phyloP scores from a whole-genome alignment of 2,797 vertebrate genomes.

The Salmo trutta region DNA sequence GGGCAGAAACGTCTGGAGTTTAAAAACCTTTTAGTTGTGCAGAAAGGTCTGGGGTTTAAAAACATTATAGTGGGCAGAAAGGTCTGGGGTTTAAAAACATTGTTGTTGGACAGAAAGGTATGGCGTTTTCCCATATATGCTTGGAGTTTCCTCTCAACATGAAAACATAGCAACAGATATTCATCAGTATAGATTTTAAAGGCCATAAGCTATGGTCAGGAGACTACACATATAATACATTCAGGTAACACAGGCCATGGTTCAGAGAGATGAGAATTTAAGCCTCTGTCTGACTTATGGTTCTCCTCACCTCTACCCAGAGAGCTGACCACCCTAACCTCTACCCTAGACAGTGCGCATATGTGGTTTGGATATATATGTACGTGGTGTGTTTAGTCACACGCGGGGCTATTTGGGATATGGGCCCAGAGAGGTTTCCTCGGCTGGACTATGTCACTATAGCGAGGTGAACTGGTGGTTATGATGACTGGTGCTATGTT shows the following conservation, averaged over 20 bases:
- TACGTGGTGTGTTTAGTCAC: slow-evolving; percentile 19
- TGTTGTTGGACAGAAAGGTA: slow-evolving; percentile 45
- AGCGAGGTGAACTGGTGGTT: slow-evolving; percentile 54
- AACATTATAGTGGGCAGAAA: no score
- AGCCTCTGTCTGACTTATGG: neutral
- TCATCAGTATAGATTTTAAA: neutral
- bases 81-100: no score
- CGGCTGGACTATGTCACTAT: slow-evolving; percentile 62
- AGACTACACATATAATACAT: slow-evolving; percentile 19
- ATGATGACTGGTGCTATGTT: slow-evolving; percentile 42
- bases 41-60: no score
- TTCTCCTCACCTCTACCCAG: neutral
- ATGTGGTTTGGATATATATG: neutral
- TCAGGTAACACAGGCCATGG: slow-evolving; percentile 19
- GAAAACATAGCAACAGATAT: neutral
- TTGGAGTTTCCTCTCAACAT: slow-evolving; percentile 21
- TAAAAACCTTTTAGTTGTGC: no score
- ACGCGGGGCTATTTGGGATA: slow-evolving; percentile 45
- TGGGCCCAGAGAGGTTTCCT: slow-evolving; percentile 49
- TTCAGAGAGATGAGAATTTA: neutral
- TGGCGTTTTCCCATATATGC: slow-evolving; percentile 47
- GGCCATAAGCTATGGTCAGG: neutral
- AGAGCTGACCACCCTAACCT: neutral
- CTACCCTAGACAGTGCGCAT: neutral
- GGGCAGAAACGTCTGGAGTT: no score